Conservation (phyloP, 2,113 vertebrate genomes). For the Nerophis ophidion region DNA sequence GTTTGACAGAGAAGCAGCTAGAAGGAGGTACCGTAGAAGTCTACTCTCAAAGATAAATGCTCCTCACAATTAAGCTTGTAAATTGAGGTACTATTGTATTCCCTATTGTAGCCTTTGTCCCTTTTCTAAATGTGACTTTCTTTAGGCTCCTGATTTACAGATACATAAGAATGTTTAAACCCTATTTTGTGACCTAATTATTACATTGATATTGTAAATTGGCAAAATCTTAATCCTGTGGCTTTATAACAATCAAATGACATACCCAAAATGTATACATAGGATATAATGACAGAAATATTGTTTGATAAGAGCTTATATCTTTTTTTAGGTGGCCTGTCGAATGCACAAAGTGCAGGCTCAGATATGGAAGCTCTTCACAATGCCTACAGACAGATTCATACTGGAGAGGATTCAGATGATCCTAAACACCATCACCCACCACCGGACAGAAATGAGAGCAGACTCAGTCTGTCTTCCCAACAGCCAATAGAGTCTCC, state of each 20-base stretch:
- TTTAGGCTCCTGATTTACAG: no score
- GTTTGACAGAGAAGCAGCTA: no score
- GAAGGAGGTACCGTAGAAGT: no score
- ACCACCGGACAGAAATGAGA: conserved; percentile 6
- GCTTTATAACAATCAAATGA: background rate
- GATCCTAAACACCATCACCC: conserved; percentile 31
- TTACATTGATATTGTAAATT: background rate
- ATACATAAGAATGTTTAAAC: no score
- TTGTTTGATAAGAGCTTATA: background rate
- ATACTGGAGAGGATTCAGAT: conserved; percentile 65
- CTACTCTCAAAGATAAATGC: no score
- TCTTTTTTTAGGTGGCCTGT: conserved; percentile 38
- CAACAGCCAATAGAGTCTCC: conserved; percentile 30
- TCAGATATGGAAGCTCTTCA: conserved; percentile 83
- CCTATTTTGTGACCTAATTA: no score
- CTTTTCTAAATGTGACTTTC: no score
- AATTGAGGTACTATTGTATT: no score
- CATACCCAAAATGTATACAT: background rate
- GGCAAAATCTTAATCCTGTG: background rate
- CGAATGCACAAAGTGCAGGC: conserved; percentile 69
- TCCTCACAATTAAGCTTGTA: no score
- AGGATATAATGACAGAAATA: background rate
- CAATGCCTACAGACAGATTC: conserved; percentile 77
- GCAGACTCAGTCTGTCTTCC: conserved; percentile 17
- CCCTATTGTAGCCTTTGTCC: no score